A percentile compares a stretch with the other conserved stretches of the same genome.
phyloP scores from a whole-genome alignment of 1,140 invertebrate species.

The Pteromalus puparum region DNA sequence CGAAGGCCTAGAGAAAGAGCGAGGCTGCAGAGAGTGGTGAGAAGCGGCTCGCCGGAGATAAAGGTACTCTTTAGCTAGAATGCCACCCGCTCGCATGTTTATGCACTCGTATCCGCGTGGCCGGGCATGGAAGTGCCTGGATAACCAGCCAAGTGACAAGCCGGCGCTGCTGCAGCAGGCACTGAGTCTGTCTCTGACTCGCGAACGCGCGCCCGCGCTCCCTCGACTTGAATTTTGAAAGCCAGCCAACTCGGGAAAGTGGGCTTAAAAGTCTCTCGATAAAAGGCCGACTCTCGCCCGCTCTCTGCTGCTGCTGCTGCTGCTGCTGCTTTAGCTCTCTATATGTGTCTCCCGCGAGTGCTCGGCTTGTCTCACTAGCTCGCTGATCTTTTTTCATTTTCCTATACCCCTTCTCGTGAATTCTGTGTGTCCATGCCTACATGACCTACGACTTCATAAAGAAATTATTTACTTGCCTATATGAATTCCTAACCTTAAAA shows the following conservation, averaged over 20 bases:
- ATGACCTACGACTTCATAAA: conserved; percentile 21
- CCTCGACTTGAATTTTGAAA: conserved; percentile 73
- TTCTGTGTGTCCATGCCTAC: not conserved
- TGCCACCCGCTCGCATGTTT: conserved; percentile 74
- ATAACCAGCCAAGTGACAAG: conserved; percentile 77
- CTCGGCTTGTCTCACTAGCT: conserved; percentile 21
- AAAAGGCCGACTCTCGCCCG: conserved; percentile 64
- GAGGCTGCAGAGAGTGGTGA: conserved; percentile 59
- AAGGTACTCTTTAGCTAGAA: conserved; percentile 74
- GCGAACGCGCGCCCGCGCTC: conserved; percentile 52
- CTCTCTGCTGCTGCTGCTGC: conserved; percentile 48
- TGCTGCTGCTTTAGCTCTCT: conserved; percentile 2
- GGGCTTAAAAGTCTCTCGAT: conserved; percentile 75
- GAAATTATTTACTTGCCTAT: not conserved
- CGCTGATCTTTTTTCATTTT: conserved; percentile 50
- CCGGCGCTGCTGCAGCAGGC: conserved; percentile 62
- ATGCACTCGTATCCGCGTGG: conserved; percentile 75
- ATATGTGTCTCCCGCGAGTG: not conserved
- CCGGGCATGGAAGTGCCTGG: conserved; percentile 74
- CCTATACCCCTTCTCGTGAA: not conserved
- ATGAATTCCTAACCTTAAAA: too few species aligned
- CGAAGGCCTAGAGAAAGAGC: conserved; percentile 47
- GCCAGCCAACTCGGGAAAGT: conserved; percentile 74
- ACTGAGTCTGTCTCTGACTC: conserved; percentile 53
- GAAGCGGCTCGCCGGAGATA: conserved; percentile 72